Evolutionary conservation across 2,113 vertebrate genomes (phyloP), one percentile per base, ranked within the genome.

Genomic region (Octodon degus): DNA sequence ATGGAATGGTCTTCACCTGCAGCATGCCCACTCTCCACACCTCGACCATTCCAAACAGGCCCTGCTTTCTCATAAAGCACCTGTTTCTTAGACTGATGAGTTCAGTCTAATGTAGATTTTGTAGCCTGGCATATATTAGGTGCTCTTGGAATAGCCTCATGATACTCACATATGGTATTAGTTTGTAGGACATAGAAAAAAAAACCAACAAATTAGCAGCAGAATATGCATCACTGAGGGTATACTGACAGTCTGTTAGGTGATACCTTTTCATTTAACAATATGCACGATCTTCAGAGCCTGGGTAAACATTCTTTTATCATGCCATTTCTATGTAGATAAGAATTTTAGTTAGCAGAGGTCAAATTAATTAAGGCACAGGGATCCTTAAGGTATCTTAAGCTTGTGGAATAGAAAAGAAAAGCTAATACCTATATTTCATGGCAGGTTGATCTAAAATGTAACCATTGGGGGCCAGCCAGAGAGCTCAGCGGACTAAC

Each of bases 341-440:
- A 89, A 91, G 30, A 83, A 80, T 80, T 43, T 65, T 80, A 50
- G 62, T 93, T 80, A 55, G 32, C 30, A 62, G 90, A 95, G 89
- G 83, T 88, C 86, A 93, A 37, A 96, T 94, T 91, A 93, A 88
- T 86, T 43, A 93, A 93, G 25, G 47, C 58, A 50, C 32, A 14
- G 50, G 58, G 63, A 86, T 84, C 63, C 70, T 86, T 37, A 95
- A 91, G 74, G 53, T 83, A n/a, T 50, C 40, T 90, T 67, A 50
- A 86, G 67, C 20, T 89, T 91, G 47, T 68, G 63, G n/a, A 32
- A 81, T 47, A 80, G 70, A 87, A 77, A 40, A 3, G n/a, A 92
- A 62, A 40, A 90, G 17, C 24, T 32, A 30, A 93, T 80, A 43
- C 40, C 50, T 85, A 13, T 88, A 95, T 95, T 92, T 84, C 34